Base-by-base conservation (phyloP, 1,140 invertebrate species). In the Diachasma alloeum region DNA sequence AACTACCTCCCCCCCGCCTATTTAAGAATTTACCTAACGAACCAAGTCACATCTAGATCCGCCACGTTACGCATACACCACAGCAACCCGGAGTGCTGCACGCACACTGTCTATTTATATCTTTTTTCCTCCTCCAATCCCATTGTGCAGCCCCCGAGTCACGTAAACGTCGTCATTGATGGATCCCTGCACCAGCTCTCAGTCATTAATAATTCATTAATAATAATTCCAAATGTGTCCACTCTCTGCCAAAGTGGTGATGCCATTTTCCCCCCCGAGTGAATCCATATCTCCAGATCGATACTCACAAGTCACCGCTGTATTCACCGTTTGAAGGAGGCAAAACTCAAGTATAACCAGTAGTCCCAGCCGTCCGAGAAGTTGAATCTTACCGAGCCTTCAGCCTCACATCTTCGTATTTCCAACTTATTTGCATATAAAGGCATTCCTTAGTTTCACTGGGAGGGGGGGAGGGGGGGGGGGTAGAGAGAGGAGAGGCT, bases 151-250 rank as follows among this genome's bases (percentile, higher is more conserved):
- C 2, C 42, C 19, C 19, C 31, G 31, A 63, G 73, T 75, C 59
- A 42, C 73, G 66, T 68, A 68, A 46, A 42, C 63, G 46, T 75
- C 39, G 73, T 75, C 42, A 83, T 83, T 85, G 84, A 87, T 83
- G 82, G 81, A 83, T 84, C 82, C 83, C 70, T 2, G 31, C 48
- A 53, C 71, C 79, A 78, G 74, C 75, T 73, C 76, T 2, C 66
- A 73, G 81, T 86, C 86, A 88, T 89, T 83, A 88, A 88, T 89
- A 89, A 88, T 89, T 88, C 86, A 89, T 89, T 86, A 83, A 82
- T 87, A 83, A 86, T 88, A 84, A 86, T 86, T 78, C 77, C 72
- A 78, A 79, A 44, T 75, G 78, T 68, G 70, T 48, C 19, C 68
- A 10, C 46, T 24, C n/a, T 71, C 72, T 9, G n/a, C 8, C 53